These are phyloP conservation scores for Datnioides undecimradiatus DNA, from an alignment of 2,113 vertebrate genomes.

Conservation along the genomic window DNA sequence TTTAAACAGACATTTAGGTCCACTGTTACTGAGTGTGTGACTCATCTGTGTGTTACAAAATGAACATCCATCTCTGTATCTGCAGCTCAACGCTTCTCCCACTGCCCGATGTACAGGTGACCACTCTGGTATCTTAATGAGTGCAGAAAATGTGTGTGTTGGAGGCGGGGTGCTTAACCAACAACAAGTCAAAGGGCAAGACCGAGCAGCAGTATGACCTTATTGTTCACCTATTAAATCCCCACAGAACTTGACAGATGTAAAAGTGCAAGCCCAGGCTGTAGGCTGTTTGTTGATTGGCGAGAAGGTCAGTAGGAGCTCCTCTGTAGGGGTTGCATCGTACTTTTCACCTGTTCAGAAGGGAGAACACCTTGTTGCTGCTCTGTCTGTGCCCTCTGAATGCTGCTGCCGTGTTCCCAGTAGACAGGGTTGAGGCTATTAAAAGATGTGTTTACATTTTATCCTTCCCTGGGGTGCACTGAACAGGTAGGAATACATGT, in stretches of 20 bases:
- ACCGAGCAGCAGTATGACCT: constrained; percentile 22
- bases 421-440: background rate
- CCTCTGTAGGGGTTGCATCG: background rate
- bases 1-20: constrained; percentile 35
- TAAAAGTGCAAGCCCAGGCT: constrained; percentile 39
- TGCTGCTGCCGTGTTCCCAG: background rate
- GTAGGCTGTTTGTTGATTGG: constrained; percentile 37
- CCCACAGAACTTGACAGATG: constrained; percentile 38
- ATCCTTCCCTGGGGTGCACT: background rate
- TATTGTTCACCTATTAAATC: constrained; percentile 45
- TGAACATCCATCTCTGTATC: too few species aligned
- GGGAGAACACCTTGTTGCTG: constrained; percentile 19
- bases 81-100: background rate
- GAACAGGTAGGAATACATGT: background rate
- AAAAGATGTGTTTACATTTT: constrained; percentile 2
- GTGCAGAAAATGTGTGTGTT: background rate
- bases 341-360: constrained; percentile 22
- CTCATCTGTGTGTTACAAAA: constrained; percentile 4
- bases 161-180: too few species aligned
- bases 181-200: constrained; percentile 33
- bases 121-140: background rate
- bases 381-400: constrained; percentile 7
- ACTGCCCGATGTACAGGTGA: background rate
- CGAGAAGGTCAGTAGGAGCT: constrained; percentile 44
- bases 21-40: background rate